phyloP scores from a whole-genome alignment of 2,797 vertebrate species.

The Gallinago stenura region DNA sequence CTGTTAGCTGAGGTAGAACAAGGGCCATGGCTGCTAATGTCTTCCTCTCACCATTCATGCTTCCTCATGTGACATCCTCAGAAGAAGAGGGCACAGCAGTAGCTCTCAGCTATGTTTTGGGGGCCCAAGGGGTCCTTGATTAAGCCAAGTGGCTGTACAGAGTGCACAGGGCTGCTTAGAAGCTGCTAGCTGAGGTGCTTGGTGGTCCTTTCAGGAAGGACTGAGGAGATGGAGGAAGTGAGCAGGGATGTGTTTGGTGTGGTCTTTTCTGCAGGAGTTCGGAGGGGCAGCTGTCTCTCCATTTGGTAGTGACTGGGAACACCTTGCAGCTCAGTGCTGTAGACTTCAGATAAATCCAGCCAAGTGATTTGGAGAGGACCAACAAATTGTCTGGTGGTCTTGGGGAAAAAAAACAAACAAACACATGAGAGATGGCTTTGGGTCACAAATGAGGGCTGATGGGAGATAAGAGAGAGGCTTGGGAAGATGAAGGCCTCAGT shows the following conservation, averaged over 20 bases:
- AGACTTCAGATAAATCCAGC: not conserved
- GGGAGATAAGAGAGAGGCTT: not conserved
- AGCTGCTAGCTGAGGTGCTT: not conserved
- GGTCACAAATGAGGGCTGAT: not conserved
- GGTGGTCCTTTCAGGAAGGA: not conserved
- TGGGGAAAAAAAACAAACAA: not conserved
- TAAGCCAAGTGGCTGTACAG: not conserved
- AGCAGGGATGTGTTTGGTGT: not conserved
- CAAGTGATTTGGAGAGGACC: not conserved
- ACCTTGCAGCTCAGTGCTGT: not conserved
- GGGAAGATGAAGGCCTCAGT: not conserved
- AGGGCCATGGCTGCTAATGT: not conserved
- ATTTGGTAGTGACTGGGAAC: rapidly evolving
- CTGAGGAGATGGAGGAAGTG: not conserved
- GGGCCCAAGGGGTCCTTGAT: not conserved
- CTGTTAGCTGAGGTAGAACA: not conserved
- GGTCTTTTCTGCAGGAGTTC: not conserved
- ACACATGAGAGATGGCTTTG: not conserved
- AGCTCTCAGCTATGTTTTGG: not conserved
- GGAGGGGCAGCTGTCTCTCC: not conserved
- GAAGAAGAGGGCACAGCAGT: too few relatives aligned
- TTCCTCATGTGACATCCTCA: not conserved
- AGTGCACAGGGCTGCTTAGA: not conserved
- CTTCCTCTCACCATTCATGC: rapidly evolving
- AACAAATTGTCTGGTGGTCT: not conserved